Percentiles rank a stretch among this genome's conserved stretches.
phyloP scores from a whole-genome alignment of 2,113 vertebrate species.

The Aptenodytes forsteri region DNA sequence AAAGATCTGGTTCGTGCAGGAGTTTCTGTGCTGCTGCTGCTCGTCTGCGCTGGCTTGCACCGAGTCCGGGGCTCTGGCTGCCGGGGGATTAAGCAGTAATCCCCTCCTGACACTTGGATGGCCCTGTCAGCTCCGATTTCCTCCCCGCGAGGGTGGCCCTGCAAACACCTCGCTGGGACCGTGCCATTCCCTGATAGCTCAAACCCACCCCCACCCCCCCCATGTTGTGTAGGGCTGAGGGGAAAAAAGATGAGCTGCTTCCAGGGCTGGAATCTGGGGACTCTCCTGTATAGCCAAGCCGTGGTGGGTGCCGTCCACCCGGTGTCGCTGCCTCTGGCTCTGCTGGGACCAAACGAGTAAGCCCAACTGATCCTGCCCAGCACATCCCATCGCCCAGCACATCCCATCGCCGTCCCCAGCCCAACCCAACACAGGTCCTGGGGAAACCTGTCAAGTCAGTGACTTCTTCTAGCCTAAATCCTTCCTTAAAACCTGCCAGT shows the following conservation, averaged over 20 bases:
- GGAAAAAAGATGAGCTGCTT: not conserved
- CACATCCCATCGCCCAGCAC: not conserved
- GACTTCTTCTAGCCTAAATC: not conserved
- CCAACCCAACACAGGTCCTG: not conserved
- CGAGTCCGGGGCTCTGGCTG: not conserved
- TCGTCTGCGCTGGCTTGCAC: not conserved
- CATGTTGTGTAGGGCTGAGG: fast-evolving
- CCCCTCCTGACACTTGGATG: conserved; percentile 22
- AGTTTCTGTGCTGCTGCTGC: not conserved
- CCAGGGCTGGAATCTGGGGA: not conserved
- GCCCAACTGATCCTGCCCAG: not conserved
- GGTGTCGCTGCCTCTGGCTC: not conserved
- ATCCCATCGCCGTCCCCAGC: not conserved
- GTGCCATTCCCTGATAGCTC: not conserved
- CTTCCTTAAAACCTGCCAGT: conserved; percentile 21
- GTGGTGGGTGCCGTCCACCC: not conserved
- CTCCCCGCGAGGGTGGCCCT: not conserved
- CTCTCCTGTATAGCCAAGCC: fast-evolving
- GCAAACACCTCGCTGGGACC: not conserved
- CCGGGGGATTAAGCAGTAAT: conserved; percentile 46
- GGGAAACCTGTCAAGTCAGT: not conserved
- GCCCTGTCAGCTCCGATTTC: not conserved
- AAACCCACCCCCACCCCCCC: not conserved
- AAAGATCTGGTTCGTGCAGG: not conserved
- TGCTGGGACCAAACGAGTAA: not conserved